Base-by-base conservation (phyloP, 1,140 invertebrate species). In the Leptopilina clavipes region DNA sequence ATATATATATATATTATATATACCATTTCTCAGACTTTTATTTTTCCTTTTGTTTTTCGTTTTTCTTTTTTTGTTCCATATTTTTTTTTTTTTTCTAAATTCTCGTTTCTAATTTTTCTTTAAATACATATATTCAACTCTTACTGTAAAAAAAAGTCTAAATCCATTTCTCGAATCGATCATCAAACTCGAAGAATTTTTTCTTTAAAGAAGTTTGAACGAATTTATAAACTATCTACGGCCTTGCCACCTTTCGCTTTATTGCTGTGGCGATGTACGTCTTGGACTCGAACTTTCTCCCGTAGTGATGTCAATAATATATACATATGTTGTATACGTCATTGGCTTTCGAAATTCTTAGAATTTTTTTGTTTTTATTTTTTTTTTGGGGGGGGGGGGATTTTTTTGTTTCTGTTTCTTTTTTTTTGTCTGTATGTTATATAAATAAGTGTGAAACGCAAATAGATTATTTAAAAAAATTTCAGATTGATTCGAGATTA, bases 201-300 rank as follows among this genome's bases (percentile, higher is more conserved):
- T n/a, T n/a, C n/a, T n/a, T n/a, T n/a, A n/a, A n/a, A n/a, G 12
- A 31, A n/a, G 12, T 65, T 31, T 65, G 59, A 31, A 65, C 22
- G 22, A 65, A 65, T 65, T 40, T 40, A 5, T 40, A 31, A 31
- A 31, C 5, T n/a, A 65, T 5, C 25, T 31, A 22, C 19, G 25
- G 59, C 59, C 59, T 65, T 65, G 59, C 59, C 59, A 65, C 59
- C 59, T 65, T 65, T 65, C 59, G 59, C 59, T 65, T 40, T 40
- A 8, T 1, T 3, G 25, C 25, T 40, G 37, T 6, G 37, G 9
- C 37, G 25, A 65, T 31, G 22, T n/a, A n/a, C n/a, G n/a, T 14
- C 59, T 65, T 65, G 22, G 25, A 40, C 25, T 74, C 75, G n/a
- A 48, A 76, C 74, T 79, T 76, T 76, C 73, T 79, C 56, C 70